Evolutionary conservation across 2,113 vertebrate genomes (phyloP).

Genomic region (Ploceus nigricollis): DNA sequence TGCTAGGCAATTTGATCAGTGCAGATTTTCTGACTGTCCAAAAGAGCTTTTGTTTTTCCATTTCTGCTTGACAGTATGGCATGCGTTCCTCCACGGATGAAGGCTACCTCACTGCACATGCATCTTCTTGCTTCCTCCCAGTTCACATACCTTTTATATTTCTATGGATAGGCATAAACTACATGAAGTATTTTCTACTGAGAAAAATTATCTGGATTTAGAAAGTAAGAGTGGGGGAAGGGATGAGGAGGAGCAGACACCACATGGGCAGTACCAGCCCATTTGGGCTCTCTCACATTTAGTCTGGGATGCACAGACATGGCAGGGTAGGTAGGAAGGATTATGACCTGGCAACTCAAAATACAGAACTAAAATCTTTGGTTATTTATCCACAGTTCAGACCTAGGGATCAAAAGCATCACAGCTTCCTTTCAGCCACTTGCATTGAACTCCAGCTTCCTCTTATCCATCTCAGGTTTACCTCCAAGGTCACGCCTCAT

Average conservation of each 20-base stretch:
- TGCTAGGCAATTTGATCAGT: accelerated
- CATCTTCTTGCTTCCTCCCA: neutral
- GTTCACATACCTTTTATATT: neutral
- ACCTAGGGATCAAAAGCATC: neutral
- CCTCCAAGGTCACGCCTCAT: neutral
- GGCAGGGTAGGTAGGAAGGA: neutral
- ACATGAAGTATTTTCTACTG: neutral
- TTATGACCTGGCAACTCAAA: neutral
- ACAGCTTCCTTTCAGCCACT: neutral
- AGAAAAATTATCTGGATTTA: neutral
- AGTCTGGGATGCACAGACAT: neutral
- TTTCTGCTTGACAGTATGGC: neutral
- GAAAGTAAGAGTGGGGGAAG: neutral
- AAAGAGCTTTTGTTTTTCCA: neutral
- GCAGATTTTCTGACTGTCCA: neutral
- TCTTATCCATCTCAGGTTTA: neutral
- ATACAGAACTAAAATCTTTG: neutral
- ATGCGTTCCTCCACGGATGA: neutral
- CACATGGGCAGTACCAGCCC: neutral
- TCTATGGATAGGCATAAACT: neutral
- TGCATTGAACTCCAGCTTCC: neutral
- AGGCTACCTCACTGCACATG: neutral
- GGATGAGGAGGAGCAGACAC: neutral
- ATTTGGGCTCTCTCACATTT: neutral
- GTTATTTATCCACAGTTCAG: neutral